Base-by-base conservation (phyloP, 2,797 vertebrate genomes). In the Acropternis orthonyx region DNA sequence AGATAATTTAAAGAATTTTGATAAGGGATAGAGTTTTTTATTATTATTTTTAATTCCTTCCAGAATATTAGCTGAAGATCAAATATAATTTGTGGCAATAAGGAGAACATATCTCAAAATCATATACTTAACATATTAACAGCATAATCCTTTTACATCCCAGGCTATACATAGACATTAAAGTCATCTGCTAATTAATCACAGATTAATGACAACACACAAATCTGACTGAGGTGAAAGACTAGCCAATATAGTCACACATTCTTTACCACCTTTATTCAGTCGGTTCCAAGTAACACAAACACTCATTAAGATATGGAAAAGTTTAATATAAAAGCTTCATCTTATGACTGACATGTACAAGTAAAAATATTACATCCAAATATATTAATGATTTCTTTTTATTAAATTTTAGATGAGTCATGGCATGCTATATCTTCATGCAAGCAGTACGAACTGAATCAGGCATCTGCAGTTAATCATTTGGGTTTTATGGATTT, bases 141-240 rank as follows among this genome's bases (percentile, higher is more conserved):
- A 39, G 19, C 17, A 1, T 67, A 94, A 93, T 94, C 68, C 54
- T 92, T 95, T 89, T 87, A 85, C 30, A 85, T 88, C n/a, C 52
- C 30, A 55, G 67, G 46, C 84, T 94, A 93, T 79, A 89, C 41
- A 91, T 71, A 89, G 88, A 85, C 86, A 89, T 89, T 82, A 87
- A 93, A 96, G 71, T 74, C 59, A 93, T 69, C 92, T 82, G 48
- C 36, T 92, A 96, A 96, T 96, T 91, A 95, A 82, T 37, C 89
- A 59, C 46, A 78, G 52, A 92, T 89, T 92, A 93, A 87, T 87
- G 59, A 74, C 85, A 92, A 49, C 17, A 51, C 56, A 73, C 27
- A 79, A 62, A 72, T 91, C 65, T 66, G 11, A 44, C 52, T 34
- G 59, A 94, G 37, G 34, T 17, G 8, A 66, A 85, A 73, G 37